phyloP scores from a whole-genome alignment of 2,797 vertebrate species.

The Lepilemur septentrionalis region DNA sequence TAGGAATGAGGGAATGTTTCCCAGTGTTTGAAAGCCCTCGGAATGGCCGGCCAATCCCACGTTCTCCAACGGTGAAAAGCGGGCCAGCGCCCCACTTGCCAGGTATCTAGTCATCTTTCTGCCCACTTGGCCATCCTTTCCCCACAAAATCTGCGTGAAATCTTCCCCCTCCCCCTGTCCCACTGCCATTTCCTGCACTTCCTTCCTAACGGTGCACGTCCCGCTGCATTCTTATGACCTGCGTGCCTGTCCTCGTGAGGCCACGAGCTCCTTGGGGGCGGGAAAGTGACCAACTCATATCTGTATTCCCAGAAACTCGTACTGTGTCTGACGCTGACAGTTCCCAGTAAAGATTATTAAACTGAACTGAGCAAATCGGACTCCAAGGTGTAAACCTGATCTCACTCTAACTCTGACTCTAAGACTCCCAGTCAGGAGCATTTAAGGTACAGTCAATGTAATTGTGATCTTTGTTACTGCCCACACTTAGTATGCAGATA shows the following conservation, averaged over 20 bases:
- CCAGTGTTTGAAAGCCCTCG: not conserved
- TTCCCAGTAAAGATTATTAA: not conserved
- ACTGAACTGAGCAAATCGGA: not conserved
- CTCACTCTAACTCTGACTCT: not conserved
- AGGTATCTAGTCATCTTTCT: not conserved
- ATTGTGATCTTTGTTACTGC: not conserved
- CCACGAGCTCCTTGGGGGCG: not conserved
- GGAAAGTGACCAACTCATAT: not conserved
- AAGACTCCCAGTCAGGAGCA: not conserved
- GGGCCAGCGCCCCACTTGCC: not conserved
- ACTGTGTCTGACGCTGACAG: not conserved
- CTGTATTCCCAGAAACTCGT: too few species aligned
- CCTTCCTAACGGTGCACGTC: not conserved
- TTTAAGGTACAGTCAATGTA: not conserved
- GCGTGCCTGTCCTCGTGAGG: accelerated
- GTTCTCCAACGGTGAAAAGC: not conserved
- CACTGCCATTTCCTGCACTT: not conserved
- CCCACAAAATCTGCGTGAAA: not conserved
- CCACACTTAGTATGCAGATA: not conserved
- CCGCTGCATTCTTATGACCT: not conserved
- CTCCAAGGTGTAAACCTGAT: not conserved
- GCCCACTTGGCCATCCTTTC: not conserved
- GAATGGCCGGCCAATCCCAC: not conserved
- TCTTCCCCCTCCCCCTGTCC: not conserved
- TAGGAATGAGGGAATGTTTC: not conserved